Evolutionary conservation across 2,797 vertebrate genomes (phyloP).

Genomic region (Xerus rutilus): DNA sequence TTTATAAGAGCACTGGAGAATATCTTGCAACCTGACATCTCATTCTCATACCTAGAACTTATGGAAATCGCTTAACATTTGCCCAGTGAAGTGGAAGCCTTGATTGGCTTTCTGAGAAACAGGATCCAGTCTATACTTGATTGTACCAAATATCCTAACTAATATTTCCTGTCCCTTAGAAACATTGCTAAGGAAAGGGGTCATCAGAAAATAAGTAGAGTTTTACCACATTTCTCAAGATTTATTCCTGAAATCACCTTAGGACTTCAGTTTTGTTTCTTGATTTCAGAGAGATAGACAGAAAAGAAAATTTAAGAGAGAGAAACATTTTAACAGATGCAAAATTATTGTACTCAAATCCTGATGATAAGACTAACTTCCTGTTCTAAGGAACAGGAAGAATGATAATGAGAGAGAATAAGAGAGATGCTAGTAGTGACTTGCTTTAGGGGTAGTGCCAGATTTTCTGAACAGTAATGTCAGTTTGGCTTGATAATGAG

Average conservation of each 20-base stretch:
- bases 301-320: too few relatives aligned
- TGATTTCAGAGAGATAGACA: not conserved
- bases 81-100: not conserved
- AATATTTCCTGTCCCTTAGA: not conserved
- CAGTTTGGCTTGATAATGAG: not conserved
- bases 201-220: not conserved
- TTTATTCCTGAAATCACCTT: not conserved
- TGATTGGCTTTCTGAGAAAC: not conserved
- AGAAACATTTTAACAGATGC: not conserved
- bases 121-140: not conserved
- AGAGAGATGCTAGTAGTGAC: not conserved
- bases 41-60: constrained; percentile 6
- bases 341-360: not conserved
- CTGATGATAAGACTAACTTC: not conserved
- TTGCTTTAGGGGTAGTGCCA: not conserved
- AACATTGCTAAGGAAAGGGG: not conserved
- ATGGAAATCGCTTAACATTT: not conserved
- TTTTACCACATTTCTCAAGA: not conserved
- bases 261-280: not conserved
- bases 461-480: not conserved
- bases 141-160: not conserved
- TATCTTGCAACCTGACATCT: not conserved
- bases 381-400: not conserved
- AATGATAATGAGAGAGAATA: not conserved
- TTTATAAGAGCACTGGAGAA: not conserved